phyloP scores from a whole-genome alignment of 1,140 invertebrate species.

The Palaemon carinicauda region DNA sequence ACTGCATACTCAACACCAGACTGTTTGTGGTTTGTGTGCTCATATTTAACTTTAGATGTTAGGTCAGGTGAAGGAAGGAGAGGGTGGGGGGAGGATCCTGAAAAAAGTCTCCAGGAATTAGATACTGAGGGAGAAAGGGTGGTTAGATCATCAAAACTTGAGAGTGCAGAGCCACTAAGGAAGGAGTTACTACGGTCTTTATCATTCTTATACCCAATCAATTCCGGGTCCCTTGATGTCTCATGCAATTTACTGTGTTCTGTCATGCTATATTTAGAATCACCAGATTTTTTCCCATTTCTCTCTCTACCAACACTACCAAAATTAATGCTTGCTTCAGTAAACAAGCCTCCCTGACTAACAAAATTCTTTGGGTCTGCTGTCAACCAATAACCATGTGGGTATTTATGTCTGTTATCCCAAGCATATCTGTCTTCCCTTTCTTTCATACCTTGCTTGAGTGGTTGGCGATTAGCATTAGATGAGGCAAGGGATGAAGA shows the following conservation, averaged over 20 bases:
- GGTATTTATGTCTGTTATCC: slow-evolving; percentile 29
- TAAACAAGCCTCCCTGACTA: neutral
- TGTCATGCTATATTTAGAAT: neutral
- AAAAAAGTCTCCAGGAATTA: slow-evolving; percentile 5
- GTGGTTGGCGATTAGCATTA: neutral
- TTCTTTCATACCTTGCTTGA: slow-evolving; percentile 34
- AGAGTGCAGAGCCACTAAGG: slow-evolving; percentile 17
- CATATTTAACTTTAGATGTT: neutral
- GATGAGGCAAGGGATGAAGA: neutral
- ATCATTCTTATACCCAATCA: neutral
- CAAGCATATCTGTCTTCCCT: slow-evolving; percentile 26
- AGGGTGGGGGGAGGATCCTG: slow-evolving; percentile 3
- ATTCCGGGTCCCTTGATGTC: too few species aligned
- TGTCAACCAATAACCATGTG: slow-evolving; percentile 20
- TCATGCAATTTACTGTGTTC: slow-evolving; percentile 1
- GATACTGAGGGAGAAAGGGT: neutral
- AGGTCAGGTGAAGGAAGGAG: neutral
- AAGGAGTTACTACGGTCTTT: neutral
- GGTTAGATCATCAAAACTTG: neutral
- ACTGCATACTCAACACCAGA: neutral
- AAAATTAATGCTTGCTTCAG: neutral
- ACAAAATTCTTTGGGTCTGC: neutral
- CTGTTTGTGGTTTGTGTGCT: neutral
- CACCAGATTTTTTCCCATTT: neutral
- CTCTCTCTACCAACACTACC: neutral